Conservation (phyloP, 64 coral and sea anemone genomes). For the Montipora cactus region DNA sequence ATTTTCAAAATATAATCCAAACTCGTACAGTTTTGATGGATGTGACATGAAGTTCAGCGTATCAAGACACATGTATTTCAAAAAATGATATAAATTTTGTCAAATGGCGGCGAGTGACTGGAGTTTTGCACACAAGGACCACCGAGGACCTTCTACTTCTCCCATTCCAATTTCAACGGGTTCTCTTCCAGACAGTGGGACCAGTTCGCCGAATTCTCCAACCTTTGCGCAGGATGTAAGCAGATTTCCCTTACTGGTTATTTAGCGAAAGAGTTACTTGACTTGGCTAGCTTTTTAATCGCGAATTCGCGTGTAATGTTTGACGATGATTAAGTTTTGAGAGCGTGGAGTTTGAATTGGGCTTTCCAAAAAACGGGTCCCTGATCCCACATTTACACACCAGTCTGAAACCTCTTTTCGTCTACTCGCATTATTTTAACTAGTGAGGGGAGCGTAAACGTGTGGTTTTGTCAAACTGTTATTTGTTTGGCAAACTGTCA, state of each 20-base stretch:
- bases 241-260: neutral
- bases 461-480: too few species aligned
- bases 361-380: too few species aligned
- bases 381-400: too few species aligned
- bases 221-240: slow-evolving; percentile 85
- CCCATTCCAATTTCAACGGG: slow-evolving; percentile 65
- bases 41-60: slow-evolving; percentile 20
- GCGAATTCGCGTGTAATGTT: neutral
- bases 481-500: too few species aligned
- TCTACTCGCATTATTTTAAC: too few species aligned
- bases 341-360: too few species aligned
- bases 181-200: slow-evolving; percentile 84
- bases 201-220: slow-evolving; percentile 73
- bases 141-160: slow-evolving; percentile 54
- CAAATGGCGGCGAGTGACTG: slow-evolving; percentile 62
- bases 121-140: slow-evolving; percentile 46
- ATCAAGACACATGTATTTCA: neutral
- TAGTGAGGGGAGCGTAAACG: too few species aligned
- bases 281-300: neutral
- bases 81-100: slow-evolving; percentile 2
- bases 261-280: neutral
- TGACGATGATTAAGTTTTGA: too few species aligned
- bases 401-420: too few species aligned
- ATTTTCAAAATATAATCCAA: slow-evolving; percentile 2
- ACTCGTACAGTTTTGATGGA: neutral